Evolutionary conservation across 2,888 invertebrate species (phyloP).

Genomic region (Euphydryas editha): DNA sequence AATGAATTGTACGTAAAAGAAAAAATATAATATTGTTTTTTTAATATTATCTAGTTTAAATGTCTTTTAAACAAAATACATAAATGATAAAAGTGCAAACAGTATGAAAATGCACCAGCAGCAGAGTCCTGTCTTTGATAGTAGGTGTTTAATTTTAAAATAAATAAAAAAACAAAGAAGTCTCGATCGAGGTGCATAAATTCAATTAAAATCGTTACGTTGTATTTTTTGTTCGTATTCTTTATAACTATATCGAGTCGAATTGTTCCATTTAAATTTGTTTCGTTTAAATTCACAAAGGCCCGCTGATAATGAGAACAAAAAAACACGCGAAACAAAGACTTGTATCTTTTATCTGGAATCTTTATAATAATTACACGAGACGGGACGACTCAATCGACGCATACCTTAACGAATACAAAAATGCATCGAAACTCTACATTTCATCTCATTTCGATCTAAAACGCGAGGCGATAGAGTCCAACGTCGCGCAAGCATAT

Average conservation of each 20-base stretch:
- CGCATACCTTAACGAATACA: constrained; percentile 34
- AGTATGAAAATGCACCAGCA: background rate
- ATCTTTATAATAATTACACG: constrained; percentile 81
- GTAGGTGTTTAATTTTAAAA: background rate
- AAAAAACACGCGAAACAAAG: constrained; percentile 57
- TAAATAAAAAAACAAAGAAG: constrained; percentile 1
- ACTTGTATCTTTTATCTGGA: constrained; percentile 66
- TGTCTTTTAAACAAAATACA: background rate
- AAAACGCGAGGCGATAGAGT: constrained; percentile 23
- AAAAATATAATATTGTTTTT: too few species aligned
- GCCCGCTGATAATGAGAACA: constrained; percentile 43
- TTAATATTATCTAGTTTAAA: too few species aligned
- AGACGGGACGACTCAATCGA: constrained; percentile 76
- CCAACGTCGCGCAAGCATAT: constrained; percentile 23
- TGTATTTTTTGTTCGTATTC: constrained; percentile 23
- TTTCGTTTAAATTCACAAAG: constrained; percentile 41
- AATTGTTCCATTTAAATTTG: constrained; percentile 36
- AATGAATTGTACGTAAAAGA: too few species aligned
- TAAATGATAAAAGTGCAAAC: background rate
- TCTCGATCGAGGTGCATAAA: constrained; percentile 25
- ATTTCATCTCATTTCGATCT: constrained; percentile 21
- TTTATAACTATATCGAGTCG: constrained; percentile 38
- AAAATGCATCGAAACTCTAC: constrained; percentile 26
- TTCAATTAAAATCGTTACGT: constrained; percentile 29
- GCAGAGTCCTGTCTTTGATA: too few species aligned